Evolutionary conservation across 2,113 vertebrate genomes (phyloP), one percentile per base, ranked within the genome.

Genomic region (Hydropotes inermis): DNA sequence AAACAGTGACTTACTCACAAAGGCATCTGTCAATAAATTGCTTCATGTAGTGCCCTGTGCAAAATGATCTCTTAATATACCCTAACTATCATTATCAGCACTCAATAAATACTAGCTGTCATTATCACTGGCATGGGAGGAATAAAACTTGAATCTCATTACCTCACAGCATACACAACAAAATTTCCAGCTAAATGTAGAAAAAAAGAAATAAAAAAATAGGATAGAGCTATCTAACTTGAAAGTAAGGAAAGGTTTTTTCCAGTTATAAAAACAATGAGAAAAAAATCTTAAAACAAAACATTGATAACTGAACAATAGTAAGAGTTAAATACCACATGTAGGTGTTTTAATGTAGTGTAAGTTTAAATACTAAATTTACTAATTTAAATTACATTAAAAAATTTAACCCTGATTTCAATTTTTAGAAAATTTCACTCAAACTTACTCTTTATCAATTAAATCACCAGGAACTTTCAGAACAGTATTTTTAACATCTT

Each of bases 391-490:
- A 89, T 89, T 57, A 89, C 6, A 55, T 14, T 89, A 78, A 78
- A 50, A 50, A 52, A 19, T 81, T 81, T 81, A 55, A 89, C 36
- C 36, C 64, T 74, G 36, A 74, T 43, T 74, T 74, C 33, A 89
- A 54, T 3, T 17, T 79, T 79, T 52, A 33, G 30, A 81, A 33
- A 33, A 33, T 19, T 97, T 97, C 86, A 21, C 94, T 97, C 97
- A 86, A 98, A 98, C 96, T 95, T 88, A 95, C 13, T 19, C 5
- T 95, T 97, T 97, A 97, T 89, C 98, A 84, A 96, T 84, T 91
- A 93, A 97, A 96, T 98, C 95, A 97, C 78, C 70, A 94, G 85
- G 78, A 98, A 95, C 97, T 96, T 96, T 97, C 94, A 96, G 58
- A 55, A 85, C 79, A 92, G 94, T 61, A 93, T 88, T 86, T 92